Conservation (phyloP, 2,888 invertebrate species). For the Hydraecia micacea region DNA sequence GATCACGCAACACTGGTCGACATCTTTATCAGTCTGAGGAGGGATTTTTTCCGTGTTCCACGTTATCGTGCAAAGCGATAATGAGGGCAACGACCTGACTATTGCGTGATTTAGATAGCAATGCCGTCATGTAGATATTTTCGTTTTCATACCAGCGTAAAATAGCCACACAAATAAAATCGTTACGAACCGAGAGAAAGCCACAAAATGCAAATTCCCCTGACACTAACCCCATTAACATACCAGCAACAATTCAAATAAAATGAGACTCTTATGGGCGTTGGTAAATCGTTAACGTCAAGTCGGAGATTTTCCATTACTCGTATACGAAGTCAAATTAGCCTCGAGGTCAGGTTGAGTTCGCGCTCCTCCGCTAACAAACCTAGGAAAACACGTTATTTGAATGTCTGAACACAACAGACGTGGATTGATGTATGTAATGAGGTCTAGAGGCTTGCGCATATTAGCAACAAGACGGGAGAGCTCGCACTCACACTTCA, state of each 20-base stretch:
- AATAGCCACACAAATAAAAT: constrained; percentile 48
- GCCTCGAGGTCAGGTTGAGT: constrained; percentile 71
- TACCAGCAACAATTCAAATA: constrained; percentile 67
- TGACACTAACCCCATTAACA: constrained; percentile 69
- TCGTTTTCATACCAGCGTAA: constrained; percentile 53
- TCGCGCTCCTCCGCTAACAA: constrained; percentile 76
- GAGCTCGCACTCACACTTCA: constrained; percentile 3
- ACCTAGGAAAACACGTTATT: constrained; percentile 73
- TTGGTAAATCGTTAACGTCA: constrained; percentile 72
- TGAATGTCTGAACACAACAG: constrained; percentile 60
- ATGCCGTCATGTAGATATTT: constrained; percentile 70
- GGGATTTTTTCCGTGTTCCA: constrained; percentile 86
- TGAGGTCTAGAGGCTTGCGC: constrained; percentile 38
- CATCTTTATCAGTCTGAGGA: constrained; percentile 79
- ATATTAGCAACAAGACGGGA: constrained; percentile 23
- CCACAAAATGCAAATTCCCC: constrained; percentile 53
- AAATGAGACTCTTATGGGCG: constrained; percentile 70
- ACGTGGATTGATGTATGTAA: constrained; percentile 65
- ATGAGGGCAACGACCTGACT: constrained; percentile 82
- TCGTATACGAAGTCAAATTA: constrained; percentile 76
- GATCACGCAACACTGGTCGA: constrained; percentile 74
- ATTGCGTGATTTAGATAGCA: constrained; percentile 82
- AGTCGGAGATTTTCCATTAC: constrained; percentile 77
- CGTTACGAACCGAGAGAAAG: constrained; percentile 44
- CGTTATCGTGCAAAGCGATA: constrained; percentile 86